Evolutionary conservation across 1,140 invertebrate genomes (phyloP), one percentile per base, ranked within the genome.

Genomic region (Drosophila nikananu): DNA sequence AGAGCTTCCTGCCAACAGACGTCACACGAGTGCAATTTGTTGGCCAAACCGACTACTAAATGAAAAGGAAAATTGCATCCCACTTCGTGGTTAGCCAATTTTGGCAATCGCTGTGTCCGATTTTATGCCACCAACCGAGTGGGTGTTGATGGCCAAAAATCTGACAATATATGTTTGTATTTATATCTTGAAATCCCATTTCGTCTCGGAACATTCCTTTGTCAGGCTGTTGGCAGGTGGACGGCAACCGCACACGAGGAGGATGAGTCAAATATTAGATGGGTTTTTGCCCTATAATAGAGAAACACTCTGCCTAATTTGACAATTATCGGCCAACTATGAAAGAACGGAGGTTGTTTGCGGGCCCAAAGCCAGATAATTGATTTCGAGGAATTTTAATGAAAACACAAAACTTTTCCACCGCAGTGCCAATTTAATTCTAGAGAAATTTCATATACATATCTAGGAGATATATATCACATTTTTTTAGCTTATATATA

Each of bases 21-120:
- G 71, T 73, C 71, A 73, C 71, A 52, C 67, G 39, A 30, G 19
- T 72, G 70, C 44, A 37, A 60, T 73, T 73, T 61, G 67, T 73
- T 73, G 71, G 71, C 68, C 49, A 71, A 54, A 49, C n/a, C 42
- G 30, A 48, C 41, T 44, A 48, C 41, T 44, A 55, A 80, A 68
- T 75, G 80, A 75, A 70, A 83, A 70, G 58, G 51, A 70, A 84
- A 77, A 83, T 71, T 66, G 77, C 65, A 84, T 77, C 60, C 44
- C 30, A 58, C 42, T 61, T 81, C 59, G 30, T 35, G 41, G 55
- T 65, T 71, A 37, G 65, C 44, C 71, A 73, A 61, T 73, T 73
- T 73, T 73, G 71, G 71, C 71, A 30, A 73, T 72, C 23, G 27
- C 15, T 27, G 6, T 27, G 6, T 15, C 41, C 63, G 42, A 68